A percentile compares a stretch with the other conserved stretches of the same genome.
These are phyloP conservation scores for Sylvilagus bachmani DNA, from an alignment of 2,113 vertebrate genomes.

Conservation along the genomic window DNA sequence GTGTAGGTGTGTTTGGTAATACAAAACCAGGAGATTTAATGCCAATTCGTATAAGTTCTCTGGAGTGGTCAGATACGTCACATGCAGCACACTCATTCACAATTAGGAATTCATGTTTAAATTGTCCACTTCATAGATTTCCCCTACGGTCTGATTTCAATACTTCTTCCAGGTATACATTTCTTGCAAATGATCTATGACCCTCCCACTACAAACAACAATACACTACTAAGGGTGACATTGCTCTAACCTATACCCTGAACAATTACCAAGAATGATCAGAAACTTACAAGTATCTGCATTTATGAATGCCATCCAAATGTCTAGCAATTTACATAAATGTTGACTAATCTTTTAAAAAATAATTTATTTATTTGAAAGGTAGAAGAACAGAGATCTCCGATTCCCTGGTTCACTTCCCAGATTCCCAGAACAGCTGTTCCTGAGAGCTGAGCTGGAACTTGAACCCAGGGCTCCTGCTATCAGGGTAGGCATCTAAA, in stretches of 20 bases:
- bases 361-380: no score
- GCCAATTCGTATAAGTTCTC: conserved; percentile 70
- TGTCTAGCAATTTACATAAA: not conserved
- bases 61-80: conserved; percentile 67
- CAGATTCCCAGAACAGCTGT: no score
- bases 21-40: conserved; percentile 80
- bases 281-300: not conserved
- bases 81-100: conserved; percentile 69
- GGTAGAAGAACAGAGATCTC: no score
- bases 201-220: not conserved
- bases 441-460: no score
- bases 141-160: conserved; percentile 54
- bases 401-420: no score
- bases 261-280: not conserved
- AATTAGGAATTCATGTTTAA: conserved; percentile 81
- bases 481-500: no score
- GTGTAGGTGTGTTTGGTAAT: conserved; percentile 80
- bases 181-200: not conserved
- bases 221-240: not conserved
- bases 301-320: not conserved
- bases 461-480: no score
- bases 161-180: conserved; percentile 71
- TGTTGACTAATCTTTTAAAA: not conserved
- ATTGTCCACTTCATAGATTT: conserved; percentile 76
- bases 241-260: not conserved